These are phyloP conservation scores for Drosophila mayri DNA, from an alignment of 1,140 invertebrate species.

Conservation along the genomic window DNA sequence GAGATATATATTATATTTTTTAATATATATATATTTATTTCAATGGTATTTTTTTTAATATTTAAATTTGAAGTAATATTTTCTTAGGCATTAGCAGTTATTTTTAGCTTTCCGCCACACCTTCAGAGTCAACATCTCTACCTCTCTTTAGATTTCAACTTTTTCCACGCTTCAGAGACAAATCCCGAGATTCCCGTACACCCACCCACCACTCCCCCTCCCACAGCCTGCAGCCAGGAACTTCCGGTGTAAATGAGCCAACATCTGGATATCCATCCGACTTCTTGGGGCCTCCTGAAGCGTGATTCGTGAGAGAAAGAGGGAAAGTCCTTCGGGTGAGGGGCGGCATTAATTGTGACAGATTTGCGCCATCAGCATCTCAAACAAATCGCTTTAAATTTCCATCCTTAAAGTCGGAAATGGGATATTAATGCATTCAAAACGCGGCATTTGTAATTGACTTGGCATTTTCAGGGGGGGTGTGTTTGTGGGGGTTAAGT, in stretches of 20 bases:
- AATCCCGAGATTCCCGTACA: neutral
- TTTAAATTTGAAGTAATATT: neutral
- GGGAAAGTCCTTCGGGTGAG: neutral
- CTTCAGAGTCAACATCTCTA: slow-evolving; percentile 29
- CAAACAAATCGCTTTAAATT: slow-evolving; percentile 7
- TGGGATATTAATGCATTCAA: slow-evolving; percentile 40
- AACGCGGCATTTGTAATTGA: slow-evolving; percentile 33
- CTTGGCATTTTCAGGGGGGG: slow-evolving; percentile 8
- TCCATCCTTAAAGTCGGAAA: slow-evolving; percentile 26
- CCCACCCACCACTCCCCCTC: neutral
- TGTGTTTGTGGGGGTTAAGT: slow-evolving; percentile 6
- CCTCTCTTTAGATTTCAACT: slow-evolving; percentile 24
- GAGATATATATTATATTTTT: neutral
- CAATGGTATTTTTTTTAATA: neutral
- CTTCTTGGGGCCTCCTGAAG: slow-evolving; percentile 19
- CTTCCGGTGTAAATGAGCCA: slow-evolving; percentile 54
- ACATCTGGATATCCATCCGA: slow-evolving; percentile 12
- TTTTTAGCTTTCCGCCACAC: neutral
- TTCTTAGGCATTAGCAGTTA: neutral
- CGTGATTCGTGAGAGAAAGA: slow-evolving; percentile 3
- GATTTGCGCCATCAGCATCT: slow-evolving; percentile 45
- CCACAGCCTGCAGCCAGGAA: neutral
- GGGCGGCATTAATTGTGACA: slow-evolving; percentile 74
- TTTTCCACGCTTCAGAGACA: slow-evolving; percentile 32
- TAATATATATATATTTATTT: neutral